Conservation (phyloP, 2,888 invertebrate genomes). For the Tubulanus polymorphus region DNA sequence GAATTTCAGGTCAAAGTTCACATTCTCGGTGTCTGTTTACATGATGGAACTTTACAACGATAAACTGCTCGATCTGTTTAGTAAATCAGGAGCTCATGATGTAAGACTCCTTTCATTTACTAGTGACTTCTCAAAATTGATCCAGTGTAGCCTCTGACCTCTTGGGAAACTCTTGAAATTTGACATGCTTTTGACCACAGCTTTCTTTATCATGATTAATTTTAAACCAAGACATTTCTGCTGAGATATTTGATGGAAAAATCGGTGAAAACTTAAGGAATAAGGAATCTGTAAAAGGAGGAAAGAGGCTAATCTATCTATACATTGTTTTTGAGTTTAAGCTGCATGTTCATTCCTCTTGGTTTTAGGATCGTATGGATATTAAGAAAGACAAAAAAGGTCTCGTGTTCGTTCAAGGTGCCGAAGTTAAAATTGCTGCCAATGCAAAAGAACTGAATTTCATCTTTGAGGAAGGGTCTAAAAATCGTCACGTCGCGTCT, state of each 20-base stretch:
- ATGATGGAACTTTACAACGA: slow-evolving; percentile 52
- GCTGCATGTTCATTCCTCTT: too few relatives aligned
- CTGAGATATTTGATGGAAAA: too few relatives aligned
- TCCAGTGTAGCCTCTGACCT: too few relatives aligned
- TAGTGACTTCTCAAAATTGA: neutral
- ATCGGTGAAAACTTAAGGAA: too few relatives aligned
- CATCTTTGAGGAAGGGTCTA: slow-evolving; percentile 47
- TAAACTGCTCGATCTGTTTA: slow-evolving; percentile 46
- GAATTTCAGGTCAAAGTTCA: slow-evolving; percentile 36
- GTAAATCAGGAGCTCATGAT: slow-evolving; percentile 31
- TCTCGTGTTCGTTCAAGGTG: slow-evolving; percentile 50
- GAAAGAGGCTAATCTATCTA: too few relatives aligned
- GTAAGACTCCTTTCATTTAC: slow-evolving; percentile 22
- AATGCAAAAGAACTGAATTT: slow-evolving; percentile 41
- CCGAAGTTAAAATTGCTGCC: slow-evolving; percentile 41
- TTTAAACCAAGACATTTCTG: too few relatives aligned
- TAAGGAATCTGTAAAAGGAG: too few relatives aligned
- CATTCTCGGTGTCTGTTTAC: slow-evolving; percentile 35
- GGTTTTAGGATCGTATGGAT: slow-evolving; percentile 51
- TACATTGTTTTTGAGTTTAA: too few relatives aligned
- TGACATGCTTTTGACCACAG: too few relatives aligned
- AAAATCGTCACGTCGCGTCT: slow-evolving; percentile 45
- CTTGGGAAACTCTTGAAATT: too few relatives aligned
- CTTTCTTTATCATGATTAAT: too few relatives aligned
- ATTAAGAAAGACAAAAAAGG: slow-evolving; percentile 57